phyloP scores from a whole-genome alignment of 2,797 vertebrate species.

The Apodemus agrarius region DNA sequence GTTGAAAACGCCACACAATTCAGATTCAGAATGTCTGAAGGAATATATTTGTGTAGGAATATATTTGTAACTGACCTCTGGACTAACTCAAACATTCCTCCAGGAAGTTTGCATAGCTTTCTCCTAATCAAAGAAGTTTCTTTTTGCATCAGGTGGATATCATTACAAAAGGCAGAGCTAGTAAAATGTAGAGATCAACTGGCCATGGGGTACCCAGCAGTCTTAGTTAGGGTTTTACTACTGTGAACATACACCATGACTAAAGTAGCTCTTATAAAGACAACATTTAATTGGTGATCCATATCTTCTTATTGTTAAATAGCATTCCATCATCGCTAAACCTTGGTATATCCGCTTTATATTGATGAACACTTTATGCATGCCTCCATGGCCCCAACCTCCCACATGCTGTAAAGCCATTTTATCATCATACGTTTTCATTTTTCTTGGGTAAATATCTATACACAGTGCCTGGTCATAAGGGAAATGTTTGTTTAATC shows the following conservation, averaged over 20 bases:
- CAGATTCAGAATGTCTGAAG: too few species aligned
- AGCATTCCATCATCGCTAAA: background rate
- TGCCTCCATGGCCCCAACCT: background rate
- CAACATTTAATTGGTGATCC: background rate
- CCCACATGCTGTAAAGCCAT: background rate
- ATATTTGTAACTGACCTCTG: background rate
- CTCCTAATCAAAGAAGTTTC: too few species aligned
- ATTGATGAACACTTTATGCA: background rate
- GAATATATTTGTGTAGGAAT: background rate
- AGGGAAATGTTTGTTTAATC: background rate
- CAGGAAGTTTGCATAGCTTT: background rate
- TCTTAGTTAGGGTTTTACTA: background rate
- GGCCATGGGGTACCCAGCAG: too few species aligned
- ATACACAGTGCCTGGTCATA: background rate
- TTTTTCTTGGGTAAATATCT: constrained; percentile 26
- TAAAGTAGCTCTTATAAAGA: background rate
- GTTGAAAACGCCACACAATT: background rate
- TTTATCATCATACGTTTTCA: constrained; percentile 12
- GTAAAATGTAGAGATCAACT: background rate
- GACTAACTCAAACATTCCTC: too few species aligned
- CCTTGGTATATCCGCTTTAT: background rate
- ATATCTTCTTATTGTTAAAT: constrained; percentile 15
- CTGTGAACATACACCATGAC: background rate
- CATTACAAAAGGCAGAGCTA: background rate
- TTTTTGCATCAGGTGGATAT: background rate